Percentiles rank a stretch among this genome's conserved stretches.
These are phyloP conservation scores for Rutilus rutilus DNA, from an alignment of 2,113 vertebrate genomes.

Conservation along the genomic window DNA sequence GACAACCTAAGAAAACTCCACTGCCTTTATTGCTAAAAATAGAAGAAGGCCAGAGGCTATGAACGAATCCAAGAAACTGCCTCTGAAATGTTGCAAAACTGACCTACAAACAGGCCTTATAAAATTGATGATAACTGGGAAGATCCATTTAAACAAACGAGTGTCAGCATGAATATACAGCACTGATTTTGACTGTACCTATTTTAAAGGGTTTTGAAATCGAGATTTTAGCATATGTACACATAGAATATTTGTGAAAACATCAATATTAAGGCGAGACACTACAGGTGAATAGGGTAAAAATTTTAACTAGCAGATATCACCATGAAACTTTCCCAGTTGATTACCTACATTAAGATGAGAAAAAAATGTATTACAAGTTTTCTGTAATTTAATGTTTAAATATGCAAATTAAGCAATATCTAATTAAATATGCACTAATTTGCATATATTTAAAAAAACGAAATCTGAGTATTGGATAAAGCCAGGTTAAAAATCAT, in stretches of 20 bases:
- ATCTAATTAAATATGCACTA: no score
- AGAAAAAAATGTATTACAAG: no score
- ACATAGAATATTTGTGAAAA: background rate
- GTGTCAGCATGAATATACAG: background rate
- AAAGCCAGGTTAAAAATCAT: no score
- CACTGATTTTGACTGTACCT: background rate
- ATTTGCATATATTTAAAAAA: no score
- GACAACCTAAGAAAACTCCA: background rate
- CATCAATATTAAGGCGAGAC: no score
- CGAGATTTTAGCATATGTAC: background rate
- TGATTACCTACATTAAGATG: no score
- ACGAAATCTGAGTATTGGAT: no score
- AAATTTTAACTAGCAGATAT: no score
- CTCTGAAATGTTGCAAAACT: constrained; percentile 10
- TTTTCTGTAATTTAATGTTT: no score
- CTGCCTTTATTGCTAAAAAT: constrained; percentile 39
- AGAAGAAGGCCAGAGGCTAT: constrained; percentile 9
- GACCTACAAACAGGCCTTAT: background rate
- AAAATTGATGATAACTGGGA: background rate
- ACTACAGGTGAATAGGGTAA: no score
- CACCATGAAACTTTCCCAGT: no score
- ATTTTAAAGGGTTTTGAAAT: background rate
- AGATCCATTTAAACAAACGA: background rate
- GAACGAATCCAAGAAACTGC: background rate
- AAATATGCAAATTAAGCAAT: no score